phyloP scores from a whole-genome alignment of 2,888 invertebrate genomes.

The Tribolium freemani region DNA sequence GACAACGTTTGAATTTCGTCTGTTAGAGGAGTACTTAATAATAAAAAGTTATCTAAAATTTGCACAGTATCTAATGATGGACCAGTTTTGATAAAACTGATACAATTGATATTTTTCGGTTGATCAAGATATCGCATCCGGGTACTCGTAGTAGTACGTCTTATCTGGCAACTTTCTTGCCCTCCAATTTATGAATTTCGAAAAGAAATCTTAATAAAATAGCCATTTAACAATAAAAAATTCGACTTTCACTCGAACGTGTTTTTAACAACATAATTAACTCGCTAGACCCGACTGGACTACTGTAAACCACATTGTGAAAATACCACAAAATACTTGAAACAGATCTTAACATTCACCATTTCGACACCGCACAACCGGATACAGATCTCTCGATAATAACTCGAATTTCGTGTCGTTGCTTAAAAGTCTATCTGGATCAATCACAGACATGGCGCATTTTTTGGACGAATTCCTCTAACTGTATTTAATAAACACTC shows the following conservation, averaged over 20 bases:
- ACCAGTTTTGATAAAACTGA: no score
- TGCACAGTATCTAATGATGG: no score
- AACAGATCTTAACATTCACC: not conserved
- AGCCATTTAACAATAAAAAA: no score
- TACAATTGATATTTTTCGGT: no score
- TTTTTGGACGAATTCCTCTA: not conserved
- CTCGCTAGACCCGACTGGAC: conserved; percentile 7
- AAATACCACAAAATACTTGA: not conserved
- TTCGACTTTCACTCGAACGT: not conserved
- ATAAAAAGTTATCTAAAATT: no score
- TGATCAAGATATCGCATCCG: no score
- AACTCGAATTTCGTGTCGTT: not conserved
- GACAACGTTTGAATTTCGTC: no score
- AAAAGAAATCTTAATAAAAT: not conserved
- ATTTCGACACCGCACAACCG: not conserved
- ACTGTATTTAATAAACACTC: not conserved
- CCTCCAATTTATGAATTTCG: not conserved
- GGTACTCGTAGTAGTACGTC: no score
- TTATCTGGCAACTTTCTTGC: no score
- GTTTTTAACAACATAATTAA: conserved; percentile 5
- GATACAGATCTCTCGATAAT: not conserved
- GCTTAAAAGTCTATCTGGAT: not conserved
- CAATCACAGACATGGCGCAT: not conserved
- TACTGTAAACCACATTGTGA: conserved; percentile 10
- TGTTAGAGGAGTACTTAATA: no score